phyloP scores from a whole-genome alignment of 1,140 invertebrate genomes.

The Mamestra configurata region DNA sequence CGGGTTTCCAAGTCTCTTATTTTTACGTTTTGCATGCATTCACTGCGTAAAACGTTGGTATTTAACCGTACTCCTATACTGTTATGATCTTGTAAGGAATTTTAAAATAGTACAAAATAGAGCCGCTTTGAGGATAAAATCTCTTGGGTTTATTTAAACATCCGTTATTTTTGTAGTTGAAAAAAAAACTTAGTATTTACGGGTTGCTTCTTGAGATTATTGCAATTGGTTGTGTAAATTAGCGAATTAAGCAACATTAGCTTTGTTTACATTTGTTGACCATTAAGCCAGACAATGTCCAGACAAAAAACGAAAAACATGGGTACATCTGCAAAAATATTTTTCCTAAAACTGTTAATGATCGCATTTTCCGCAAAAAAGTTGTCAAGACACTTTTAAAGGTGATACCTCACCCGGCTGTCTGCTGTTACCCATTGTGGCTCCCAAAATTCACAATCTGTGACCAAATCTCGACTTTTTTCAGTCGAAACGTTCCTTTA shows the following conservation, averaged over 20 bases:
- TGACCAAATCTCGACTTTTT: constrained; percentile 74
- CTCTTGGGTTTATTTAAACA: not conserved
- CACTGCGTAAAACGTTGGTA: constrained; percentile 22
- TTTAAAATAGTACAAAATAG: constrained; percentile 37
- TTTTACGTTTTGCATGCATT: constrained; percentile 43
- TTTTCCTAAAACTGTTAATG: constrained; percentile 51
- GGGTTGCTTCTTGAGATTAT: not conserved
- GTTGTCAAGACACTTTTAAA: constrained; percentile 39
- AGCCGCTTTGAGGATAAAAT: constrained; percentile 4
- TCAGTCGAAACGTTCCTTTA: constrained; percentile 79
- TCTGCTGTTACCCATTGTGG: constrained; percentile 63
- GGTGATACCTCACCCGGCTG: constrained; percentile 57
- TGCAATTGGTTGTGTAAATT: not conserved
- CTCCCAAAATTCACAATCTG: constrained; percentile 67
- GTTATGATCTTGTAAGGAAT: constrained; percentile 43
- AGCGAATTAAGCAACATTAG: not conserved
- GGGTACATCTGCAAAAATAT: constrained; percentile 1
- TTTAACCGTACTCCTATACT: constrained; percentile 35
- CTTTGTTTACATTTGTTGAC: not conserved
- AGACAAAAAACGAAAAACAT: constrained; percentile 37
- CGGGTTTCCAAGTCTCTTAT: not conserved
- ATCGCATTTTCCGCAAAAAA: constrained; percentile 47
- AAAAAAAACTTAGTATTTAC: not conserved
- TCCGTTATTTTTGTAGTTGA: not conserved
- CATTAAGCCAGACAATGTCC: not conserved